These are phyloP conservation scores for Psilanteris sp. DNA, from an alignment of 1,140 invertebrate species.

Conservation along the genomic window DNA sequence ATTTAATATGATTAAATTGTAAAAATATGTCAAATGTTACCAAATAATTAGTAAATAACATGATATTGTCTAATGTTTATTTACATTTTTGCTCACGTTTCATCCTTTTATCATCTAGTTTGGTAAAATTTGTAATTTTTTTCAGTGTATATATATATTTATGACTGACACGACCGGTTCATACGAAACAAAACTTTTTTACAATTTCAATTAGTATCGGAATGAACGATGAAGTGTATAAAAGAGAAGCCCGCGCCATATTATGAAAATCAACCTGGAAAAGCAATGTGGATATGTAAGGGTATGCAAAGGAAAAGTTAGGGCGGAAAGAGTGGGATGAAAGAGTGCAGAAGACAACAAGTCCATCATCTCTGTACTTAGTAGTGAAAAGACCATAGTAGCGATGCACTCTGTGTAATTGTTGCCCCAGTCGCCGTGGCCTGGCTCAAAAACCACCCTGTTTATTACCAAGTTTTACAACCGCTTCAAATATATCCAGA, in stretches of 20 bases:
- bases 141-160: too few species aligned
- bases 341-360: constrained; percentile 64
- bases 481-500: constrained; percentile 68
- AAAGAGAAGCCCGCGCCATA: constrained; percentile 2
- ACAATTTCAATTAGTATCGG: constrained; percentile 1
- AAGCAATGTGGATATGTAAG: constrained; percentile 50
- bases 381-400: constrained; percentile 70
- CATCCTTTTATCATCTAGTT: too few species aligned
- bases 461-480: constrained; percentile 71
- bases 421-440: constrained; percentile 70
- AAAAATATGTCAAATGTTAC: too few species aligned
- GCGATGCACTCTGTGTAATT: constrained; percentile 74
- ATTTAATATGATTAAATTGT: too few species aligned
- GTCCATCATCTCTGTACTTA: constrained; percentile 71
- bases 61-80: too few species aligned
- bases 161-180: too few species aligned
- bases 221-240: neutral
- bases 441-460: constrained; percentile 66
- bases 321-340: constrained; percentile 25
- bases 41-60: too few species aligned
- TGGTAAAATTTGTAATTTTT: constrained; percentile 35
- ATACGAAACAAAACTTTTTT: neutral
- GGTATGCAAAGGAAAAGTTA: constrained; percentile 43
- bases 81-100: too few species aligned
- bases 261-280: constrained; percentile 45